phyloP scores from a whole-genome alignment of 2,113 vertebrate genomes.

The Nycticebus coucang region DNA sequence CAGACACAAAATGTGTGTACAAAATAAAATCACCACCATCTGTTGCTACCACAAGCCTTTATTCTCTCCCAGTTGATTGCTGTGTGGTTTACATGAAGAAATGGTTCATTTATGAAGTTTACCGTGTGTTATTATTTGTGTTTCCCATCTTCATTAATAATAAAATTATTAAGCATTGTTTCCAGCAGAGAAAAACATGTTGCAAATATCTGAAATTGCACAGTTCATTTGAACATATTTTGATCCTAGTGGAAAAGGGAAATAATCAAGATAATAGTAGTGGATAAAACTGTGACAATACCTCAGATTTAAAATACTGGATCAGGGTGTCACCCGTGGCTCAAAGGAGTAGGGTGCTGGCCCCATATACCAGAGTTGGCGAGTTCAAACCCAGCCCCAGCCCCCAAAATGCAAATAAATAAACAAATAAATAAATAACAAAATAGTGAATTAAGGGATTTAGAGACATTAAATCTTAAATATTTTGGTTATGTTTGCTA shows the following conservation, averaged over 20 bases:
- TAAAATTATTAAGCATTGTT: background rate
- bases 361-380: too few species aligned
- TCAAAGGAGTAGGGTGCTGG: too few species aligned
- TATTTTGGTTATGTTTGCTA: background rate
- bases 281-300: background rate
- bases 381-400: too few species aligned
- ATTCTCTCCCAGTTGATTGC: background rate
- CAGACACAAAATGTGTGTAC: slow-evolving; percentile 37
- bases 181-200: background rate
- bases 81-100: background rate
- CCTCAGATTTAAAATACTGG: slow-evolving; percentile 16
- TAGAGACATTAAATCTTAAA: background rate
- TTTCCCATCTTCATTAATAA: background rate
- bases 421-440: too few species aligned
- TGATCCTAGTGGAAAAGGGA: background rate
- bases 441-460: background rate
- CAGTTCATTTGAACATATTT: background rate
- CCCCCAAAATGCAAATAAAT: too few species aligned
- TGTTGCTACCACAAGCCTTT: background rate
- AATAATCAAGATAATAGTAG: background rate
- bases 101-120: slow-evolving; percentile 29
- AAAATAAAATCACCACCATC: slow-evolving; percentile 47
- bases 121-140: slow-evolving; percentile 30
- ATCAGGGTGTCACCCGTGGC: background rate
- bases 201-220: background rate